A percentile compares a stretch with the other conserved stretches of the same genome.
Evolutionary conservation across 2,113 vertebrate species (phyloP).

Genomic region (Bombycilla garrulus): DNA sequence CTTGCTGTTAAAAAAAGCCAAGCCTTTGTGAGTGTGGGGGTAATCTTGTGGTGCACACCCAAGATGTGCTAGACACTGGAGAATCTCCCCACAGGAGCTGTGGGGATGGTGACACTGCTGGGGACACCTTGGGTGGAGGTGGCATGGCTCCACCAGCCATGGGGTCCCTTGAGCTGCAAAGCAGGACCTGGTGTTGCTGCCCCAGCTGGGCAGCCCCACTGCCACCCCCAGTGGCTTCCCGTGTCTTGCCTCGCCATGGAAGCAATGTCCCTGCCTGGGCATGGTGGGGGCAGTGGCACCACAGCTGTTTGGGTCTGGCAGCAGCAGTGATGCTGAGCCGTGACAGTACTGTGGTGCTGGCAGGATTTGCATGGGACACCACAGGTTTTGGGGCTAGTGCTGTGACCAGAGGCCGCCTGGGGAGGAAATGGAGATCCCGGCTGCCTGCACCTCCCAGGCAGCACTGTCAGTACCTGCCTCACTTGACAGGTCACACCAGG

Average conservation of each 20-base stretch:
- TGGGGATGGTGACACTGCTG: rapidly evolving
- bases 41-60: rapidly evolving
- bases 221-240: not conserved
- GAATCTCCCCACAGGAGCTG: not conserved
- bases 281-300: not conserved
- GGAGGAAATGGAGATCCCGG: not conserved
- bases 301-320: not conserved
- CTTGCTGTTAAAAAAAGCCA: not conserved
- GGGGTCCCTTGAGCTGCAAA: not conserved
- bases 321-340: not conserved
- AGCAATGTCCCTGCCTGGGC: not conserved
- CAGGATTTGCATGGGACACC: not conserved
- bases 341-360: not conserved
- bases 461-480: not conserved
- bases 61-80: rapidly evolving
- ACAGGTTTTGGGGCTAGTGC: not conserved
- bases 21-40: too few relatives aligned
- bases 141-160: rapidly evolving
- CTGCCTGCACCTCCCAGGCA: rapidly evolving
- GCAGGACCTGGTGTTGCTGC: rapidly evolving
- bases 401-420: not conserved
- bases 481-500: not conserved
- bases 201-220: rapidly evolving
- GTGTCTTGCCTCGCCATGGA: rapidly evolving
- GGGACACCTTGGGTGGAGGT: not conserved